phyloP scores from a whole-genome alignment of 2,113 vertebrate species.

The Larimichthys crocea region DNA sequence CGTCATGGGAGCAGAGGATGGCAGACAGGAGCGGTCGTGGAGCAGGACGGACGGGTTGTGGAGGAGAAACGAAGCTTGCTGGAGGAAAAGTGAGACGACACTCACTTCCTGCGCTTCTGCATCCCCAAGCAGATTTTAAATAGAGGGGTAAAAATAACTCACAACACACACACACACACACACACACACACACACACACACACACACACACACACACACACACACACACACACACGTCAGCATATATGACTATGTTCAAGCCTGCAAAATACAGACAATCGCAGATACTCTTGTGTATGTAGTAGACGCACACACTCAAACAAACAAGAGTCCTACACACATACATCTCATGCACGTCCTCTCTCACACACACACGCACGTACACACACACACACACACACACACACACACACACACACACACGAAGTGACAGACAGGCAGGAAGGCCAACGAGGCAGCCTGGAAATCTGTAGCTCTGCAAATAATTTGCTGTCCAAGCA shows the following conservation, averaged over 20 bases:
- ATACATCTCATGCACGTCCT: no score
- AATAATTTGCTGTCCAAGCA: constrained; percentile 67
- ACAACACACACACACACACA: background rate
- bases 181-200: no score
- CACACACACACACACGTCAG: constrained; percentile 27
- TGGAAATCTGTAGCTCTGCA: constrained; percentile 67
- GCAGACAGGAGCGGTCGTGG: constrained; percentile 10
- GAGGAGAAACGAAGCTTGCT: constrained; percentile 32
- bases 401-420: constrained; percentile 19
- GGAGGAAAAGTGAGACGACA: constrained; percentile 58
- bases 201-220: background rate
- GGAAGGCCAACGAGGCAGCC: constrained; percentile 54
- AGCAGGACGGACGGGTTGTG: constrained; percentile 12
- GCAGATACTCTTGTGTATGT: constrained; percentile 1
- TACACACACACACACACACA: background rate
- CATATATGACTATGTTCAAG: constrained; percentile 36
- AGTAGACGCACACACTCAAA: background rate
- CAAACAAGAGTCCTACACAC: background rate
- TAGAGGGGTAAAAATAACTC: constrained; percentile 65
- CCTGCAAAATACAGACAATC: constrained; percentile 14
- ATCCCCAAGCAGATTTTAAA: constrained; percentile 70
- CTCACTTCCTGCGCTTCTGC: constrained; percentile 63
- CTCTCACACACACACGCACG: background rate
- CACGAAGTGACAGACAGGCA: constrained; percentile 52
- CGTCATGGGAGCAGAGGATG: constrained; percentile 48